Base-by-base conservation (phyloP, 1,140 invertebrate species). In the Hylaeus volcanicus region DNA sequence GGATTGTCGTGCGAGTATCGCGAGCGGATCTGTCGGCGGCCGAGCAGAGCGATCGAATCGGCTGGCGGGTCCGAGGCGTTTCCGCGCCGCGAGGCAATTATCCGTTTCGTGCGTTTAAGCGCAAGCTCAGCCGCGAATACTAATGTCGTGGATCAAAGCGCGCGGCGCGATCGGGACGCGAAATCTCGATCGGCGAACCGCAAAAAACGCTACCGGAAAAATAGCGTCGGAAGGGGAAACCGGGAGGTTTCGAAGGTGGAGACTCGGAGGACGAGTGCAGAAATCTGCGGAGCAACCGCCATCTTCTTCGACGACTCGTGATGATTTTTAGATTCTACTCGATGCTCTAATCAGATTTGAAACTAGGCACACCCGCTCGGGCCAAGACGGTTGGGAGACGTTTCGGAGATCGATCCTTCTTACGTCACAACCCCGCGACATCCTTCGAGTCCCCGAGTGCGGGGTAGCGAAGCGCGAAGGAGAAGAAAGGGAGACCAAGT, bases 121-220 rank as follows among this genome's bases (percentile, higher is more conserved):
- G 72, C 51, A 26, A 56, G 53, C 61, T 73, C 53, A 69, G 79
- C 12, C 64, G 79, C 72, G 79, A 66, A 80, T 80, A 80, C 79
- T 80, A 85, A 88, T 89, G 84, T 58, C 78, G 85, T 69, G 43
- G 74, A 65, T 76, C 68, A 72, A 63, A 56, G 60, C 77, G 15
- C 77, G 15, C 6, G 26, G 72, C 53, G 51, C 55, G 75, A 61
- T 37, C 58, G 70, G 12, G 11, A 53, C 37, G 39, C 64, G 72
- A 56, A 69, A 60, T 75, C 72, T 74, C 65, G 41, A 8, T 3
- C 8, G 26, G 6, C 14, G 61, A 60, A 58, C 66, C 63, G 71
- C 63, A 41, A 26, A 41, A 56, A 65, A 64, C 26, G 37, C 51
- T 45, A 56, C 1, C 39, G 51, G 60, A 72, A 79, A 72, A 76